These are phyloP conservation scores for Mallotus villosus DNA, from an alignment of 2,797 vertebrate genomes.

Conservation along the genomic window DNA sequence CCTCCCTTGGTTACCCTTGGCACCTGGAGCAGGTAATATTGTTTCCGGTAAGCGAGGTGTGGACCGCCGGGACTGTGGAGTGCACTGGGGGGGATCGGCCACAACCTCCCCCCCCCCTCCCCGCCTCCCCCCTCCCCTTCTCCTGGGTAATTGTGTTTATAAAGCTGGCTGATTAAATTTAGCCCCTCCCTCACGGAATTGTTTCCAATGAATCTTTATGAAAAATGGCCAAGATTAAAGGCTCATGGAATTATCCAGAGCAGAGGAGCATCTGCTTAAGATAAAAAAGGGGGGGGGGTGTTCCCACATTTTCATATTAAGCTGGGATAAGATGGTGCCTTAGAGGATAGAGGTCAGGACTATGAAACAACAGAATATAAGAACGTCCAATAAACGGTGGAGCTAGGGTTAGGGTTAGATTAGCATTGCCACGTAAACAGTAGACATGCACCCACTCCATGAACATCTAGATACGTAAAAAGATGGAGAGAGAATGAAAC, in stretches of 20 bases:
- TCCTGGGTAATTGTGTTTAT: slow-evolving; percentile 85
- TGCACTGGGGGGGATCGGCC: slow-evolving; percentile 42
- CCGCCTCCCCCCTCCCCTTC: slow-evolving; percentile 51
- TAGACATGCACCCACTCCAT: no score
- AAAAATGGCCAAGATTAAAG: slow-evolving; percentile 91
- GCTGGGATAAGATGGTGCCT: slow-evolving; percentile 19
- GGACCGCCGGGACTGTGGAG: slow-evolving; percentile 31
- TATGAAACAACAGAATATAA: neutral
- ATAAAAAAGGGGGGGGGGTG: slow-evolving; percentile 31
- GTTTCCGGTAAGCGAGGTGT: neutral
- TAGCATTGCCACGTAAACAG: no score
- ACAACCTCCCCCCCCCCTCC: slow-evolving; percentile 27
- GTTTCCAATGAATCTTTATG: slow-evolving; percentile 84
- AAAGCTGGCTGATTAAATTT: slow-evolving; percentile 91
- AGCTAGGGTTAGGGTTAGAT: no score
- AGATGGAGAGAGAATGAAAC: slow-evolving; percentile 20
- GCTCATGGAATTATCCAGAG: slow-evolving; percentile 85
- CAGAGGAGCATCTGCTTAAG: slow-evolving; percentile 80
- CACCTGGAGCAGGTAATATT: neutral
- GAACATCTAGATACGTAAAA: no score
- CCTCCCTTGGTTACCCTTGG: neutral
- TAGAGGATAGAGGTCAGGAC: neutral
- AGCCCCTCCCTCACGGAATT: slow-evolving; percentile 87
- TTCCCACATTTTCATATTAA: slow-evolving; percentile 56
- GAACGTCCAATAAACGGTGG: no score